phyloP scores from a whole-genome alignment of 2,797 vertebrate species.

The Cetoscarus ocellatus region DNA sequence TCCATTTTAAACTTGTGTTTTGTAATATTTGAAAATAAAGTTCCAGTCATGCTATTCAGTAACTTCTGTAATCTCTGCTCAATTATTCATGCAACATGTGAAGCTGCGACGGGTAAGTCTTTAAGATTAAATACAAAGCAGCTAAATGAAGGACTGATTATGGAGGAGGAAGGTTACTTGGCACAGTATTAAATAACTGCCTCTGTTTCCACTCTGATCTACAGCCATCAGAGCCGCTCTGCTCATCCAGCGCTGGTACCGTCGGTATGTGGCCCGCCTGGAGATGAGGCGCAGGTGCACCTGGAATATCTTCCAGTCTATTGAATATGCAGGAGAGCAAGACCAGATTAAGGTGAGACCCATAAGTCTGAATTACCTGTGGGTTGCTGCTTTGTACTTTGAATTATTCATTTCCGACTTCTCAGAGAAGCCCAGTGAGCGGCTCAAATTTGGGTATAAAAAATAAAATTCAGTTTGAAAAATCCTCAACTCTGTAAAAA shows the following conservation, averaged over 20 bases:
- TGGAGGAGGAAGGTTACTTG: neutral
- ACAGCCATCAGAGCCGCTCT: slow-evolving; percentile 89
- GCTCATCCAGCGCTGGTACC: slow-evolving; percentile 96
- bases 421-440: too few species aligned
- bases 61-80: slow-evolving; percentile 8
- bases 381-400: too few species aligned
- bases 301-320: slow-evolving; percentile 93
- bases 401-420: too few species aligned
- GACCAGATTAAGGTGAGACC: slow-evolving; percentile 91
- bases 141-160: neutral
- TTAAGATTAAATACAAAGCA: neutral
- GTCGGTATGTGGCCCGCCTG: slow-evolving; percentile 87
- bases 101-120: slow-evolving; percentile 83
- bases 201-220: neutral
- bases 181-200: neutral
- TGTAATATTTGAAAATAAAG: neutral
- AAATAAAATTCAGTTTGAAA: too few species aligned
- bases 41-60: neutral
- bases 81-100: slow-evolving; percentile 25
- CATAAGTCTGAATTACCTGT: neutral
- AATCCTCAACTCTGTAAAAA: too few species aligned
- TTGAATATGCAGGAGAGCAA: slow-evolving; percentile 95
- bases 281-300: slow-evolving; percentile 90
- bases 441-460: too few species aligned
- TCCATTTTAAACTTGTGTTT: neutral